Percentiles rank a stretch among this genome's conserved stretches.
These are phyloP conservation scores for Flexamia atlantica DNA, from an alignment of 2,888 invertebrate species.

Conservation along the genomic window DNA sequence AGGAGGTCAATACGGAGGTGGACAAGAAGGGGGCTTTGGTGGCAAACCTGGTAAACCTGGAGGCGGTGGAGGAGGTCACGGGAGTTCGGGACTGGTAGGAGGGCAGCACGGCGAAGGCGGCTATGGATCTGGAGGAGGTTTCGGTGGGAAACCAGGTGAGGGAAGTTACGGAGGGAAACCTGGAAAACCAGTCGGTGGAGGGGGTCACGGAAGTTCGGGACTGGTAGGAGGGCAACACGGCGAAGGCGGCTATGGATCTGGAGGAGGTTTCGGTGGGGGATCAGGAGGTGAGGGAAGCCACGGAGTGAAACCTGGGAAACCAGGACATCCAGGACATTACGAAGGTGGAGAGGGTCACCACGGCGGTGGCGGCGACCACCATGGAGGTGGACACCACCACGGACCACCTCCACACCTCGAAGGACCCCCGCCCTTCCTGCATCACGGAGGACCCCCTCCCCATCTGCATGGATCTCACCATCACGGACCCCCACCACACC, in stretches of 20 bases:
- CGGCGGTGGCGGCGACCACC: not conserved
- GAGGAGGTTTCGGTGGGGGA: conserved; percentile 24
- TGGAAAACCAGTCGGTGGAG: not conserved
- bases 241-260: not conserved
- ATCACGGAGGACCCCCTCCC: not conserved
- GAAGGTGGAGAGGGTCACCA: not conserved
- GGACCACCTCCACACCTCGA: not conserved
- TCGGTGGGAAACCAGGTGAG: conserved; percentile 18
- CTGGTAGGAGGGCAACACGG: not conserved
- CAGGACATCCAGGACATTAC: not conserved
- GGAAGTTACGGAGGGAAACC: conserved; percentile 2
- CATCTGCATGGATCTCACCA: too few species aligned
- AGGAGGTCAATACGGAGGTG: conserved; percentile 5
- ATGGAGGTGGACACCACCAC: not conserved
- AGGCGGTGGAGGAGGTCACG: not conserved
- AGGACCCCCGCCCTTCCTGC: too few species aligned
- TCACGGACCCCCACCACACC: not conserved
- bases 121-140: not conserved
- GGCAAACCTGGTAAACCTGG: not conserved
- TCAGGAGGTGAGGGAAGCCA: not conserved
- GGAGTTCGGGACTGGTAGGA: not conserved
- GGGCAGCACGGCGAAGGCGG: not conserved
- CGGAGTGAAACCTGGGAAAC: not conserved
- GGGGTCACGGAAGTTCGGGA: not conserved
- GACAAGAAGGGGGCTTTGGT: not conserved